phyloP scores from a whole-genome alignment of 2,888 invertebrate species.

The Caenorhabditis sulstoni region DNA sequence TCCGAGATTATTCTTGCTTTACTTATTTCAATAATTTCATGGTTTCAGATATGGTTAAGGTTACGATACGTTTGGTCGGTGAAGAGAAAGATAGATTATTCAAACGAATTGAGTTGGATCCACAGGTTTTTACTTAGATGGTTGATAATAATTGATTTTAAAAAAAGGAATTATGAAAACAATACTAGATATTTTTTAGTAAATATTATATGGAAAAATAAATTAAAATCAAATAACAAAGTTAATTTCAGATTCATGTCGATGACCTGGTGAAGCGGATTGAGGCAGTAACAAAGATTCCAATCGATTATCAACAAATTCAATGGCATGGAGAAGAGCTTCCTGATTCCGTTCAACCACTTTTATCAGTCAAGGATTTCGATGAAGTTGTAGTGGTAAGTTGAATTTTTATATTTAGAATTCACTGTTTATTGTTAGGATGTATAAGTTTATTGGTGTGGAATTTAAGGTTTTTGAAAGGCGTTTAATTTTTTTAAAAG shows the following conservation, averaged over 20 bases:
- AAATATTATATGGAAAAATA: too few relatives aligned
- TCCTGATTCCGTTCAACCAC: slow-evolving; percentile 6
- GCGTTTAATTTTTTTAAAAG: too few relatives aligned
- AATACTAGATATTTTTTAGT: too few relatives aligned
- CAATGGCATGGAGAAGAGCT: background rate
- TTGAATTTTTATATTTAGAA: background rate
- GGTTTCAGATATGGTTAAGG: slow-evolving; percentile 49
- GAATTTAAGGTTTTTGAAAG: too few relatives aligned
- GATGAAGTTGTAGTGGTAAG: background rate
- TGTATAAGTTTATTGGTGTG: too few relatives aligned
- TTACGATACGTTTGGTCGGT: slow-evolving; percentile 45
- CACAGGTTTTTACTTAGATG: slow-evolving; percentile 51
- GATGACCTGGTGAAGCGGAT: too few relatives aligned
- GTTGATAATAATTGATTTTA: too few relatives aligned
- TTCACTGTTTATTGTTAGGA: background rate
- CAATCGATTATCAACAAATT: slow-evolving; percentile 9
- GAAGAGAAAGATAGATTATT: slow-evolving; percentile 42
- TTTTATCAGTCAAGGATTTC: too few relatives aligned
- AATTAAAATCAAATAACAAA: too few relatives aligned
- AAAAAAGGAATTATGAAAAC: too few relatives aligned
- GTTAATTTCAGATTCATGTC: too few relatives aligned
- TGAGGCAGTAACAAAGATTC: background rate
- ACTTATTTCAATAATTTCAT: slow-evolving; percentile 29
- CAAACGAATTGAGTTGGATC: slow-evolving; percentile 41
- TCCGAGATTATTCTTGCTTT: background rate